A percentile compares a stretch with the other conserved stretches of the same genome.
These are phyloP conservation scores for Drymodes brunneopygia DNA, from an alignment of 2,113 vertebrate species.

Conservation along the genomic window DNA sequence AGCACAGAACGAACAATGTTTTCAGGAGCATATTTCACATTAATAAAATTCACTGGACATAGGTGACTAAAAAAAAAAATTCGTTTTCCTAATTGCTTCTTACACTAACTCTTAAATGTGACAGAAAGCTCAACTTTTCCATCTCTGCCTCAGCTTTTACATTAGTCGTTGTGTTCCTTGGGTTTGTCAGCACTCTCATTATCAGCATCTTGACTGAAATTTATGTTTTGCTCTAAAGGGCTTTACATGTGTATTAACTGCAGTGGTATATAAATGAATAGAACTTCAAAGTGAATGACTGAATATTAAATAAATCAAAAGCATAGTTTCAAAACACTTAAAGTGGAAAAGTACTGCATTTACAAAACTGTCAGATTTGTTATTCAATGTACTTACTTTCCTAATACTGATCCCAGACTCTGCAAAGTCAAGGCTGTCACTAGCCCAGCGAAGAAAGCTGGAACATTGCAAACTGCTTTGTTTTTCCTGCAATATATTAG, in stretches of 20 bases:
- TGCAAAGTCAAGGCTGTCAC: neutral
- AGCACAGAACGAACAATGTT: neutral
- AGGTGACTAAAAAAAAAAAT: neutral
- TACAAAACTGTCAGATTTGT: neutral
- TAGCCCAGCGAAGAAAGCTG: neutral
- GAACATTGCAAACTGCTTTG: neutral
- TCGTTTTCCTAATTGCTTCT: neutral
- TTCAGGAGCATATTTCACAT: neutral
- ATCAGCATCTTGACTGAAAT: neutral
- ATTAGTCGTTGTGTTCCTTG: neutral
- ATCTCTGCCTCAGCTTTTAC: neutral
- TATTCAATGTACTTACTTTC: neutral
- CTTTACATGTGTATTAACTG: neutral
- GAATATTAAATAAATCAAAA: conserved; percentile 11
- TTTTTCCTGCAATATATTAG: neutral
- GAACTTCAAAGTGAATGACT: neutral
- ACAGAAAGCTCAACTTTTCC: neutral
- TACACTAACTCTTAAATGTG: neutral
- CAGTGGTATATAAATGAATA: neutral
- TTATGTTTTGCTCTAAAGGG: neutral
- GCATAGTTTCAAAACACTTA: neutral
- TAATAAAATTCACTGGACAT: neutral
- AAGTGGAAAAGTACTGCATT: neutral
- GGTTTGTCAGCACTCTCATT: neutral
- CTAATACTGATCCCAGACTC: neutral